These are phyloP conservation scores for Auanema sp. DNA, from an alignment of 2,888 invertebrate species.

Conservation along the genomic window DNA sequence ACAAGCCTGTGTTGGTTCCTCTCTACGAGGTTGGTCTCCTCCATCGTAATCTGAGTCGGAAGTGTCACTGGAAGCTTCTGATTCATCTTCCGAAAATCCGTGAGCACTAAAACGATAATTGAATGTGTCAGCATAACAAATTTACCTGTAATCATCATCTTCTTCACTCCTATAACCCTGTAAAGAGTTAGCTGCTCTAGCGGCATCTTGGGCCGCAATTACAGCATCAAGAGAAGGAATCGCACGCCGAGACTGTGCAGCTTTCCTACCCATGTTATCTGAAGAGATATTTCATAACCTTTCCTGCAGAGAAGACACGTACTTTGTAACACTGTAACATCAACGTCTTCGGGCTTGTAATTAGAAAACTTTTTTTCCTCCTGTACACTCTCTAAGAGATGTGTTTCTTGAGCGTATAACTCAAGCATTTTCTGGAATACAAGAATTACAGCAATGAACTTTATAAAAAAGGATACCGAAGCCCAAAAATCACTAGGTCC, in stretches of 20 bases:
- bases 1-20: neutral
- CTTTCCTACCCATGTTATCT: neutral
- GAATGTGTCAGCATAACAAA: too few species aligned
- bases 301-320: too few species aligned
- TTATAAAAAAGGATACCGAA: slow-evolving; percentile 1
- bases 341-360: too few species aligned
- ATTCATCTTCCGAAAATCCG: neutral
- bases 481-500: slow-evolving; percentile 5
- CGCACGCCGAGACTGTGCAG: neutral
- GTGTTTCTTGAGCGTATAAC: too few species aligned
- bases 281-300: neutral
- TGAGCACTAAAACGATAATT: slow-evolving; percentile 3
- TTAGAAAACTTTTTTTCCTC: too few species aligned
- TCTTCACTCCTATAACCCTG: slow-evolving; percentile 19
- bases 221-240: slow-evolving; percentile 12
- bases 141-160: slow-evolving; percentile 17
- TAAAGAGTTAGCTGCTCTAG: neutral
- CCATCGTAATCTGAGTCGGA: slow-evolving; percentile 7
- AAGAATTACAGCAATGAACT: neutral
- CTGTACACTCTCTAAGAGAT: too few species aligned
- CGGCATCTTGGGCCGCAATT: slow-evolving; percentile 4
- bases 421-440: too few species aligned
- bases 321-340: too few species aligned
- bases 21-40: neutral
- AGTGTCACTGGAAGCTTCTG: neutral